Base-by-base conservation (phyloP, 2,888 invertebrate species). In the Zeuzera pyrina region DNA sequence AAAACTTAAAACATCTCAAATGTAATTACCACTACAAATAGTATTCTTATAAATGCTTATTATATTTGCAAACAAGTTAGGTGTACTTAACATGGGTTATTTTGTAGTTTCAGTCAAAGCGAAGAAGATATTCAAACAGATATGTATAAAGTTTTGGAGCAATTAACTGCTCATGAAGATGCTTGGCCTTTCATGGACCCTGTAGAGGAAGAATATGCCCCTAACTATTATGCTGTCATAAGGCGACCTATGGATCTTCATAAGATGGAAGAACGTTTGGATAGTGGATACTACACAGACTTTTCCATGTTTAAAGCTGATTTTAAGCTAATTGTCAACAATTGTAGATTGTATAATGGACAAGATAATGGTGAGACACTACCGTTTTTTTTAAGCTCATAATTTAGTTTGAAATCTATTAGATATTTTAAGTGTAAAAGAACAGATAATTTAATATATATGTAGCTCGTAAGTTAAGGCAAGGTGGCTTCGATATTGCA, bases 171-270 rank as follows among this genome's bases (percentile, higher is more conserved):
- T 51, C 95, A 96, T 63, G 90, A 92, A 35, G 95, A 97, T 64
- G 94, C 96, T 0, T 97, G 96, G 96, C 96, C 96, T 0, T 97
- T 97, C 71, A 87, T 93, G 62, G 94, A 95, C 59, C 94, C 96
- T 0, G 96, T 97, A 1, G 94, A 95, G 53, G 95, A 96, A 61
- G 93, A 94, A 57, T 94, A 93, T 62, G 96, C 96, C 0, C 96
- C 97, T 0, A 91, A 93, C 67, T 92, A 91, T 61, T 91, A 91
- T 57, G 86, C 90, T 1, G 88, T 91, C 15, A 90, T 91, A 23
- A 69, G 90, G 43, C 86, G 89, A 44, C 96, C 96, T 1, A 95
- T 96, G 94, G 94, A 95, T 68, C 84, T 96, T 30, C 88, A 89
- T 36, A 90, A 90, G 55, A 95, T 96, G 92, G 94, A 95, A 63